phyloP scores from a whole-genome alignment of 2,797 vertebrate genomes.

The Acanthiza pusilla region DNA sequence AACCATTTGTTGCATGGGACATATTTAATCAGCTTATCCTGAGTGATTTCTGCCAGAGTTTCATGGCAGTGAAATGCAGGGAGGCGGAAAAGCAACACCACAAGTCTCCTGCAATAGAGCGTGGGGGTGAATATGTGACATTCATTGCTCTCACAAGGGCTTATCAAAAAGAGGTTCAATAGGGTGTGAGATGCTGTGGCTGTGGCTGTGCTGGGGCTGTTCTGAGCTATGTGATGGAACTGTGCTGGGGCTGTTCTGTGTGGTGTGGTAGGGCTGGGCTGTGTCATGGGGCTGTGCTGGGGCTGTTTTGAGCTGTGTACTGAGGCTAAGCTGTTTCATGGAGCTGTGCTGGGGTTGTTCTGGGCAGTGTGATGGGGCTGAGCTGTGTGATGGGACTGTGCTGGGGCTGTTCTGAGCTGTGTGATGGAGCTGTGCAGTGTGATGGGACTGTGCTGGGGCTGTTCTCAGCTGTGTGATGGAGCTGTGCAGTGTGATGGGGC shows the following conservation, averaged over 20 bases:
- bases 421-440: not conserved
- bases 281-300: not conserved
- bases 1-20: not conserved
- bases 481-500: not conserved
- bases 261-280: rapidly evolving
- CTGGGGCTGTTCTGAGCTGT: not conserved
- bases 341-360: no score
- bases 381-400: not conserved
- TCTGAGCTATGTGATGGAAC: not conserved
- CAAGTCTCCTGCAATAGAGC: not conserved
- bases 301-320: not conserved
- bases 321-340: not conserved
- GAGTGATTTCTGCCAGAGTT: not conserved
- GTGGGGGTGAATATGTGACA: rapidly evolving
- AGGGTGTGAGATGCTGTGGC: not conserved
- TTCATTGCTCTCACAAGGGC: not conserved
- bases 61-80: rapidly evolving
- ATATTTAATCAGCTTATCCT: not conserved
- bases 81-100: rapidly evolving
- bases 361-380: not conserved
- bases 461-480: not conserved
- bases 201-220: not conserved
- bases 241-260: not conserved
- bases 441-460: not conserved
- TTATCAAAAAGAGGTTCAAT: not conserved